A percentile compares a stretch with the other conserved stretches of the same genome.
Evolutionary conservation across 2,113 vertebrate genomes (phyloP).

Genomic region (Paratilapia polleni): DNA sequence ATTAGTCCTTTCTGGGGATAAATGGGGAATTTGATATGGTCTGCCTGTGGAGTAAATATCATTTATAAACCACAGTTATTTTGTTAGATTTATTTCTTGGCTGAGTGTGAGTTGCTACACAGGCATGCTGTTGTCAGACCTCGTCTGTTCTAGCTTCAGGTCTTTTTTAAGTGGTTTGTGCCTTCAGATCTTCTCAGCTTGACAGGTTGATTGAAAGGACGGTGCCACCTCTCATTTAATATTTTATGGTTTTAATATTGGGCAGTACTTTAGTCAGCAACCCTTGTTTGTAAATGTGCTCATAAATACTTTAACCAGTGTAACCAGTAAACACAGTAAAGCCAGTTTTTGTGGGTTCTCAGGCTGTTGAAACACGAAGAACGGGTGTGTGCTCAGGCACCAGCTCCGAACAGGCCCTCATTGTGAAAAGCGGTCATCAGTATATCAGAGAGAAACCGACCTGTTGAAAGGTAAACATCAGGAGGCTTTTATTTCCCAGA

Average conservation of each 20-base stretch:
- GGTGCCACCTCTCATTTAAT: background rate
- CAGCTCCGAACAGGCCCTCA: background rate
- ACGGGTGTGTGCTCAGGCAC: background rate
- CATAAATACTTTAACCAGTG: background rate
- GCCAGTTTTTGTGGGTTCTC: background rate
- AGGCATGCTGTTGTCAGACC: background rate
- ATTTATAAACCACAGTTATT: background rate
- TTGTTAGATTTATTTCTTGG: background rate
- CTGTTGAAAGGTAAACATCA: background rate
- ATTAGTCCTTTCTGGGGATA: background rate
- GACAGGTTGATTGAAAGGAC: background rate
- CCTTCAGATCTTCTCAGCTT: background rate
- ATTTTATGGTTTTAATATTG: background rate
- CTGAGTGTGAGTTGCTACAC: background rate
- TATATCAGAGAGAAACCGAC: background rate
- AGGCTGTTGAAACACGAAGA: background rate
- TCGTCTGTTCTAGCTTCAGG: too few species aligned
- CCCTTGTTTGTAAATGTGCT: background rate
- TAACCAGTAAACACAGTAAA: background rate
- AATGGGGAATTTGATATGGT: background rate
- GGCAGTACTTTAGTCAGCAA: background rate
- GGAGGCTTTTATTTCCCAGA: constrained; percentile 1
- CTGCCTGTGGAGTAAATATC: background rate
- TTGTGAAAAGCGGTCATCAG: background rate
- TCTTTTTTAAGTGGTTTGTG: background rate